Evolutionary conservation across 2,113 vertebrate species (phyloP), one percentile per base, ranked within the genome.

Genomic region (Phoenicopterus ruber): DNA sequence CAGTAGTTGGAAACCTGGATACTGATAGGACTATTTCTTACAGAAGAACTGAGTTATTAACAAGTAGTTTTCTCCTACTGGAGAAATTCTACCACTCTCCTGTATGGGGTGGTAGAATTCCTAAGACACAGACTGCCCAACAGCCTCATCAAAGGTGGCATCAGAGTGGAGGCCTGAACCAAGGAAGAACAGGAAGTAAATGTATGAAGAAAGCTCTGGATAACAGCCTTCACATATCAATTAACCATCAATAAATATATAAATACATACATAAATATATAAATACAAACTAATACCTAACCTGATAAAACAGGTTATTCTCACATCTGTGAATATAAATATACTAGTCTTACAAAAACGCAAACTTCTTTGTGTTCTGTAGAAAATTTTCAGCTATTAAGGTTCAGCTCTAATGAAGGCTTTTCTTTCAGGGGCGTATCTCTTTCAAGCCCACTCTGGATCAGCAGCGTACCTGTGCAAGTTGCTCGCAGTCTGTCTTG

Each of bases 361-460:
- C 26, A 65, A 17, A 32, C 6, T 55, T 46, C 19, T 78, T 74
- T 40, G 10, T 77, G 32, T 63, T 89, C 25, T 89, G 31, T 58
- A 76, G 86, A 46, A 76, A 50, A 36, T 34, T 32, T 82, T 65
- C 54, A 80, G 58, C 67, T 82, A 0, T 57, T 38, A 20, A 58
- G 13, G 47, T 52, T 88, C 49, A 72, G 20, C 26, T 65, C 70
- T 95, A 69, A 89, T 24, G 17, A 82, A 52, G 10, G 11, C 14
- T 96, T 94, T 90, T 58, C 71, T 67, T 90, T n/a, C 96, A 99
- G 99, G 99, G 98, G 1, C 98, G 94, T 29, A 94, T 99, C 52
- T 86, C 98, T 96, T 99, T 99, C 97, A 98, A 97, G 82, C 99
- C 99, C 25, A 99, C 98, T 1, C 95, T 96, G n/a, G 95, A 98